Evolutionary conservation across 2,888 invertebrate species (phyloP).

Genomic region (Plemyria rubiginata): DNA sequence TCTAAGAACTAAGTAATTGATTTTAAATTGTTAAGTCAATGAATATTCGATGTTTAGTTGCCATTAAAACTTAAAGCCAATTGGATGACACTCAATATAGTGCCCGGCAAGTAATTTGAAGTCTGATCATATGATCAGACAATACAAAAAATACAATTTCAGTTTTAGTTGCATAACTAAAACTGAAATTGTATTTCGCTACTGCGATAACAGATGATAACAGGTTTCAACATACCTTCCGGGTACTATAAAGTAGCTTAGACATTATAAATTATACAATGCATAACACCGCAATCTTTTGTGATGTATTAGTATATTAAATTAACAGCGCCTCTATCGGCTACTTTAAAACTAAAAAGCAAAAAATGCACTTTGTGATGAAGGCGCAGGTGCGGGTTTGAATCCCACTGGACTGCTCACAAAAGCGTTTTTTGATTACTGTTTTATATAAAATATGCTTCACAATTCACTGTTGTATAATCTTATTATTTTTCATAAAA

Average conservation of each 20-base stretch:
- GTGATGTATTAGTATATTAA: not conserved
- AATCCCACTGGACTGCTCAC: not conserved
- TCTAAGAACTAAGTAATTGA: slow-evolving; percentile 20
- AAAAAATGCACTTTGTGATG: slow-evolving; percentile 7
- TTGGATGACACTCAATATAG: not conserved
- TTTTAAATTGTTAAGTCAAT: slow-evolving; percentile 29
- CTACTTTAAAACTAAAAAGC: not conserved
- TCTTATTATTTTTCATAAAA: not conserved
- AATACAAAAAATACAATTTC: too few species aligned
- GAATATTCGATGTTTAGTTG: slow-evolving; percentile 3
- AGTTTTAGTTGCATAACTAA: too few species aligned
- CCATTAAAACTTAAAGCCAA: not conserved
- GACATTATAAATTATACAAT: not conserved
- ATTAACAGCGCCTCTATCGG: not conserved
- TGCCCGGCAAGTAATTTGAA: not conserved
- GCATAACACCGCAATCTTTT: not conserved
- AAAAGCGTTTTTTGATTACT: not conserved
- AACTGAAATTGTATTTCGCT: not conserved
- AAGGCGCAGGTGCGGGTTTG: slow-evolving; percentile 1
- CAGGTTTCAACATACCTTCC: not conserved
- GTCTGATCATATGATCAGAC: too few species aligned
- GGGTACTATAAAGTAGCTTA: not conserved
- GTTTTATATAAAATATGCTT: too few species aligned
- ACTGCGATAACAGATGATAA: too few species aligned
- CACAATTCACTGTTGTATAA: too few species aligned